Base-by-base conservation (phyloP, 2,888 invertebrate species). In the Himalopsyche tibetana region DNA sequence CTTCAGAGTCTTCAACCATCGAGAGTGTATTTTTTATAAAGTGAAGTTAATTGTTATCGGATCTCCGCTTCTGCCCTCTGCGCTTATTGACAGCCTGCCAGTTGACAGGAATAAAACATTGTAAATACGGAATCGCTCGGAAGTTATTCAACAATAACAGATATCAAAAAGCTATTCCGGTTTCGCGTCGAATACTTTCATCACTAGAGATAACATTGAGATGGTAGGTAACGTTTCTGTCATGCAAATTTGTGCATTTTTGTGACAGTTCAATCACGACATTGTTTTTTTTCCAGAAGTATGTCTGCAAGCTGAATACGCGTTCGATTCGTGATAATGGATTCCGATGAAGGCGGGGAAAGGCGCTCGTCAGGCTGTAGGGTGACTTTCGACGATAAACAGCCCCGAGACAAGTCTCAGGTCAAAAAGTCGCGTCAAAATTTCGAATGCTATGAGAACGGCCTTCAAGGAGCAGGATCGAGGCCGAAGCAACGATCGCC, bases 341-440 rank as follows among this genome's bases (percentile, higher is more conserved):
- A 86, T 84, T 80, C 86, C 55, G 82, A 82, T 40, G 80, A 84
- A 56, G 84, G 84, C 45, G 82, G 79, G 36, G 86, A 86, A 15
- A 69, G 51, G 36, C 55, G 81, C 63, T 56, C 83, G 55, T 42
- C 85, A 36, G 87, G 82, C 40, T 83, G 79, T 42, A 81, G 69
- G 40, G 42, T 55, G n/a, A 81, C 82, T 15, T 83, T 63, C 40
- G 87, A 84, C 2, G 85, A 83, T 17, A 87, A 82, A 42, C 85
- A 84, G 55, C 28, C 36, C 12, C n/a, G 42, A 40, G 87, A 87
- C 8, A 82, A 81, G n/a, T 74, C 87, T 15, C 85, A 83, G 42
- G 85, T 85, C 28, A 87, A 87, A 55, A 87, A 87, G 40, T 87
- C 81, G 6, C 80, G 85, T 38, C 85, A 85, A 28, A 85, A 85